Percentiles rank a stretch among this genome's conserved stretches.
phyloP scores from a whole-genome alignment of 1,140 invertebrate species.

The Heliconius hermathena region DNA sequence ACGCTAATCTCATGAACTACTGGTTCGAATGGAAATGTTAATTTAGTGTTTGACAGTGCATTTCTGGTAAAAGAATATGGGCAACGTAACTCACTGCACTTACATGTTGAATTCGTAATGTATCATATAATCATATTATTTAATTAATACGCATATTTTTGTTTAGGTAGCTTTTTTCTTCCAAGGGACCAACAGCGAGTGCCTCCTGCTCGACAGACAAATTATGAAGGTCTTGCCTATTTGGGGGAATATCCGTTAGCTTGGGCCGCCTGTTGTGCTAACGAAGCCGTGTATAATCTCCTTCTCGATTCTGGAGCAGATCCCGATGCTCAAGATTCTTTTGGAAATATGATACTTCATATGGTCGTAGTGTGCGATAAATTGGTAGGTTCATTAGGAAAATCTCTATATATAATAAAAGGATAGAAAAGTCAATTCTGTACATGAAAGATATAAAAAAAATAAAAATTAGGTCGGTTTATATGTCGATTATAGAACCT shows the following conservation, averaged over 20 bases:
- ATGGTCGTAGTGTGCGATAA: slow-evolving; percentile 99
- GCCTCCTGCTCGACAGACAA: slow-evolving; percentile 89
- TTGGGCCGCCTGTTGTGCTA: slow-evolving; percentile 98
- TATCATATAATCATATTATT: too few species aligned
- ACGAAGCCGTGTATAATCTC: slow-evolving; percentile 98
- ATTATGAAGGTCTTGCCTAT: slow-evolving; percentile 97
- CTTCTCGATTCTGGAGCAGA: slow-evolving; percentile 95
- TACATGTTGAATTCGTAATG: too few species aligned
- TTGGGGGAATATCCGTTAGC: slow-evolving; percentile 97
- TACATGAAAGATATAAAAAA: too few species aligned
- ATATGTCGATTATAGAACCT: too few species aligned
- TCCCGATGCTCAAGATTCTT: slow-evolving; percentile 95
- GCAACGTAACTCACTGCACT: too few species aligned
- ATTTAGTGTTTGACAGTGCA: too few species aligned
- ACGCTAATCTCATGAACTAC: too few species aligned
- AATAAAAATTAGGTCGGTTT: too few species aligned
- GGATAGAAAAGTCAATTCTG: too few species aligned
- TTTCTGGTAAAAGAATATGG: too few species aligned
- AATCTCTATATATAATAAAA: too few species aligned
- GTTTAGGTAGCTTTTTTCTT: slow-evolving; percentile 92
- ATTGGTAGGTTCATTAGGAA: slow-evolving; percentile 85
- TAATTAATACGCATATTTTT: neutral
- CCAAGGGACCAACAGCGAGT: slow-evolving; percentile 94
- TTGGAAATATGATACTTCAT: slow-evolving; percentile 98
- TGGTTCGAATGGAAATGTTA: too few species aligned